Evolutionary conservation across 2,113 vertebrate species (phyloP).

Genomic region (Oncorhynchus keta): DNA sequence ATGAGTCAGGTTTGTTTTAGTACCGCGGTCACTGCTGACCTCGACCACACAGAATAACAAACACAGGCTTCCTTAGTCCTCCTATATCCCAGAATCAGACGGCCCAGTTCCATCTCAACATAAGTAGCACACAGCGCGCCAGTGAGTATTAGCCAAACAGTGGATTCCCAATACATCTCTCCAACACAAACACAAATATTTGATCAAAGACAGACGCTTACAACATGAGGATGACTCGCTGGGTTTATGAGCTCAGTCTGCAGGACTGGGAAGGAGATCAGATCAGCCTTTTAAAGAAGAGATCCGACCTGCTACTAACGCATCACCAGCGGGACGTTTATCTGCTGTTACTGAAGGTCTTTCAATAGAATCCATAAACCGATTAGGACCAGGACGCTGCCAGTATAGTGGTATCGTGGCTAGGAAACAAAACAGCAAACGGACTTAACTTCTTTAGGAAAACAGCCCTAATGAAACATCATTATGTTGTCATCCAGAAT

Average conservation of each 20-base stretch:
- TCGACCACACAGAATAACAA: slow-evolving; percentile 69
- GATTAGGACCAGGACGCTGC: too few relatives aligned
- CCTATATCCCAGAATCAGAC: slow-evolving; percentile 31
- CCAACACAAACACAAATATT: slow-evolving; percentile 35
- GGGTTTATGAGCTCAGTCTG: slow-evolving; percentile 18
- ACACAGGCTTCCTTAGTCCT: slow-evolving; percentile 52
- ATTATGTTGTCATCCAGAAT: too few relatives aligned
- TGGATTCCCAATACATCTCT: neutral
- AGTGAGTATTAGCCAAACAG: slow-evolving; percentile 29
- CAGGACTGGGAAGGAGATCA: neutral
- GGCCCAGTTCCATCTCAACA: slow-evolving; percentile 15
- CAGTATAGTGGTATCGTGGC: too few relatives aligned
- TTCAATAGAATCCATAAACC: neutral
- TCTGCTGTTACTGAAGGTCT: neutral
- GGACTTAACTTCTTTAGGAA: too few relatives aligned
- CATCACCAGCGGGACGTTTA: too few relatives aligned
- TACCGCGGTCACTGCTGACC: slow-evolving; percentile 59
- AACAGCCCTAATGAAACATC: too few relatives aligned
- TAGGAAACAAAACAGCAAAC: too few relatives aligned
- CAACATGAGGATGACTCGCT: neutral
- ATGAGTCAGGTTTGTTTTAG: slow-evolving; percentile 75
- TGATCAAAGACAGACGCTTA: slow-evolving; percentile 13
- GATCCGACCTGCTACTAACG: too few relatives aligned
- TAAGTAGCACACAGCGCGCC: slow-evolving; percentile 15
- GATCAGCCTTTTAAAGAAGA: too few relatives aligned